Evolutionary conservation across 2,888 invertebrate species (phyloP), one percentile per base, ranked within the genome.

Genomic region (Troides oblongomaculatus): DNA sequence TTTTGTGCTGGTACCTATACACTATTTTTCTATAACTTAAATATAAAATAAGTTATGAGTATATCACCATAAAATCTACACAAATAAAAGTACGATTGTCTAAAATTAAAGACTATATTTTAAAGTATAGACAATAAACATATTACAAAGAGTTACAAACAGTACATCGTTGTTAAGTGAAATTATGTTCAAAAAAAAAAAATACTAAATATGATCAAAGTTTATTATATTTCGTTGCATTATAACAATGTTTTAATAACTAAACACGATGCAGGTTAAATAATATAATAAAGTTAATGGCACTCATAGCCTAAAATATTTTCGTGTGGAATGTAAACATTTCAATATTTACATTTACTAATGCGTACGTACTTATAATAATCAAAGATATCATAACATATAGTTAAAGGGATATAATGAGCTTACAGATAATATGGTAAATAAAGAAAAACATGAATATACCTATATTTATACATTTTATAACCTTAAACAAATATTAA

Each of bases 281-380:
- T 81, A 84, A 80, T 78, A 84, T 43, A 82, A 82, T 82, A 84
- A 83, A 80, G 80, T 85, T 84, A 88, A 92, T 92, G 91, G 91
- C 91, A 92, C 91, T 87, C 86, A 85, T 87, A 89, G 91, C 91
- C 91, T 90, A 87, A 79, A 85, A 84, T 88, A 88, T 87, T 81
- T 79, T 79, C n/a, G 60, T 60, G 43, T 72, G 73, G 72, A 76
- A 74, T 74, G 74, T 70, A 74, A 73, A 69, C 61, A 68, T 65
- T 69, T 64, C 71, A 66, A 70, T 67, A 66, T 70, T 70, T 70
- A 70, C 70, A 70, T 56, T 7, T 70, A 30, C 14, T n/a, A 50
- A 58, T 70, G 64, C 60, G 56, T n/a, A 12, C 57, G 21, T 39
- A 46, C 53, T 63, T 59, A 69, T n/a, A 39, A 62, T 62, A 36